These are phyloP conservation scores for Enteromius argenteus DNA, from an alignment of 2,797 vertebrate genomes.

Conservation along the genomic window DNA sequence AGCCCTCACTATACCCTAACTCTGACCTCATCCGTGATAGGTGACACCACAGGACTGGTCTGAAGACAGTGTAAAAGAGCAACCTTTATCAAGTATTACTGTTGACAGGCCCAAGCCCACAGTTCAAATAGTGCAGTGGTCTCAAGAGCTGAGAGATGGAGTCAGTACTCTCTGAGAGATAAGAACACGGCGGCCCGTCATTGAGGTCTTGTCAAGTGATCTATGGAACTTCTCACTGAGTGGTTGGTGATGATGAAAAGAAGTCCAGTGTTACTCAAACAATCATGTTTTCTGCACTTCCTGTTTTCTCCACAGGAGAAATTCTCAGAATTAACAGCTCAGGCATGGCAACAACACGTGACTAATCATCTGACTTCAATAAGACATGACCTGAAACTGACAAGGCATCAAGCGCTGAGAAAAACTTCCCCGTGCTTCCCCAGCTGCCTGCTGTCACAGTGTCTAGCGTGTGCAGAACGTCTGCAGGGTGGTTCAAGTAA, in stretches of 20 bases:
- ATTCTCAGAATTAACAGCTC: conserved; percentile 17
- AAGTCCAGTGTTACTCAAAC: conserved; percentile 29
- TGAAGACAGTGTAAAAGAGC: conserved; percentile 28
- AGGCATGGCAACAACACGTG: neutral
- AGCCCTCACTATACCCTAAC: conserved; percentile 33
- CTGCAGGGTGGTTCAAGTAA: conserved; percentile 36
- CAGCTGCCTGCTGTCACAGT: conserved; percentile 17
- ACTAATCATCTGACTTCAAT: conserved; percentile 44
- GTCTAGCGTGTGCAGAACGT: conserved; percentile 4
- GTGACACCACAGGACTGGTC: conserved; percentile 38
- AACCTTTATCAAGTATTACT: conserved; percentile 47
- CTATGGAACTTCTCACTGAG: conserved; percentile 33
- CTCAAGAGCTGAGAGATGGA: conserved; percentile 49
- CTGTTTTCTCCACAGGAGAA: neutral
- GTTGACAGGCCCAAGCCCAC: conserved; percentile 51
- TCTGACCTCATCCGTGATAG: conserved; percentile 36
- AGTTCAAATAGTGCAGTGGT: conserved; percentile 54
- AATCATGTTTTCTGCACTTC: conserved; percentile 21
- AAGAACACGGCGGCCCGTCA: conserved; percentile 42
- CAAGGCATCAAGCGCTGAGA: conserved; percentile 12
- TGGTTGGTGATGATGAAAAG: conserved; percentile 15
- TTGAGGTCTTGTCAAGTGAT: conserved; percentile 31
- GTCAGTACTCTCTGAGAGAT: conserved; percentile 48
- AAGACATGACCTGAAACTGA: conserved; percentile 32
- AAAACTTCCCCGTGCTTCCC: conserved; percentile 22